Percentiles rank a stretch among this genome's conserved stretches.
phyloP scores from a whole-genome alignment of 2,113 vertebrate species.

The Mastomys natalensis region DNA sequence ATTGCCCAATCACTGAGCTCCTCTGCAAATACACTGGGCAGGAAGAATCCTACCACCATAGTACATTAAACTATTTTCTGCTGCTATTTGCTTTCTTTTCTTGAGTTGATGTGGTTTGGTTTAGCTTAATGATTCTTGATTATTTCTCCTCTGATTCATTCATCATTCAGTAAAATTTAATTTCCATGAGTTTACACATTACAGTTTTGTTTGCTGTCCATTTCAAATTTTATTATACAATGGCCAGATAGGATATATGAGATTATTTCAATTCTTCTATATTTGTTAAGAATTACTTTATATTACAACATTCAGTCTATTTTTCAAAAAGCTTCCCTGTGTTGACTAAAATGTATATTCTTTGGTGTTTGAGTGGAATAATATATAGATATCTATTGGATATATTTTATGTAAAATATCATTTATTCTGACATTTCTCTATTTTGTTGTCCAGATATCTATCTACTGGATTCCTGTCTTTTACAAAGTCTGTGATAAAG shows the following conservation, averaged over 20 bases:
- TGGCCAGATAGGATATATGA: not conserved
- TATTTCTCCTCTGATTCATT: not conserved
- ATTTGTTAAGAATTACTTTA: not conserved
- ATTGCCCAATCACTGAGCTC: too few species aligned
- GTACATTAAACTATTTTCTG: not conserved
- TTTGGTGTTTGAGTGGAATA: not conserved
- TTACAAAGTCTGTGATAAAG: not conserved
- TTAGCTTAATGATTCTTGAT: not conserved
- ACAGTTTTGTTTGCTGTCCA: not conserved
- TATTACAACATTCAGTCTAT: not conserved
- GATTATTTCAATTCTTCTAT: not conserved
- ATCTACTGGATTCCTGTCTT: not conserved
- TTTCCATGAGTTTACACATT: not conserved
- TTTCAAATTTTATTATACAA: not conserved
- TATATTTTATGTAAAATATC: not conserved
- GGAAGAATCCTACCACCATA: too few species aligned
- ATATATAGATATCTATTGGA: not conserved
- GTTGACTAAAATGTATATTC: not conserved
- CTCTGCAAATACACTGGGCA: too few species aligned
- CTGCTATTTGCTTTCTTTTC: not conserved
- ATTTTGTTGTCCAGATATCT: not conserved
- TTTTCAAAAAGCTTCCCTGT: not conserved
- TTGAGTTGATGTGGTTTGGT: not conserved
- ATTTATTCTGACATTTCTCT: not conserved
- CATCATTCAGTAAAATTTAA: not conserved